Evolutionary conservation across 2,888 invertebrate genomes (phyloP).

Genomic region (Callyntrura guangdongensis): DNA sequence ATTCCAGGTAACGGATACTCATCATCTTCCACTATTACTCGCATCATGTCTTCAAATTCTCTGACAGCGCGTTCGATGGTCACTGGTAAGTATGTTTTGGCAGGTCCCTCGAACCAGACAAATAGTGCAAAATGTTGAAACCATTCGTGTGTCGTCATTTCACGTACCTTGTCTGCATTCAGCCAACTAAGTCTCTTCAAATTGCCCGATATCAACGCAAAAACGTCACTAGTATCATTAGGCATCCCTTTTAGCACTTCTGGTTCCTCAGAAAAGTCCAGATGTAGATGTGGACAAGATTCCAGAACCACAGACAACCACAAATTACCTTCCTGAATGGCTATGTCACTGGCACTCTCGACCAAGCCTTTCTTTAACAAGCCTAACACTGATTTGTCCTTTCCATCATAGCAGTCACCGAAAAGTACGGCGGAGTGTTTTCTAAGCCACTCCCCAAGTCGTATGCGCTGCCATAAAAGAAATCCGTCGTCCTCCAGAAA

Average conservation of each 20-base stretch:
- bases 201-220: slow-evolving; percentile 78
- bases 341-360: slow-evolving; percentile 79
- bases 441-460: slow-evolving; percentile 80
- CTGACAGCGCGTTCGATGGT: slow-evolving; percentile 79
- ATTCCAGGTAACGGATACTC: slow-evolving; percentile 55
- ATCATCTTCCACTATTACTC: slow-evolving; percentile 82
- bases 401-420: slow-evolving; percentile 68
- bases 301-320: slow-evolving; percentile 76
- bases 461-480: slow-evolving; percentile 76
- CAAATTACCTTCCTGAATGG: slow-evolving; percentile 77
- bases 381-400: slow-evolving; percentile 76
- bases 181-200: slow-evolving; percentile 62
- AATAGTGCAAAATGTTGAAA: slow-evolving; percentile 92
- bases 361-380: slow-evolving; percentile 81
- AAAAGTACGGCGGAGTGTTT: slow-evolving; percentile 79
- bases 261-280: slow-evolving; percentile 71
- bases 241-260: slow-evolving; percentile 79
- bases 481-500: slow-evolving; percentile 70
- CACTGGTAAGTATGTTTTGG: slow-evolving; percentile 34
- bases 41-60: slow-evolving; percentile 81
- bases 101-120: slow-evolving; percentile 89
- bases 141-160: slow-evolving; percentile 89
- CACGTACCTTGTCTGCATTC: slow-evolving; percentile 47
- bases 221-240: slow-evolving; percentile 72
- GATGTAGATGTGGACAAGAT: slow-evolving; percentile 53